These are phyloP conservation scores for Lathronympha strigana DNA, from an alignment of 2,888 invertebrate species.

Conservation along the genomic window DNA sequence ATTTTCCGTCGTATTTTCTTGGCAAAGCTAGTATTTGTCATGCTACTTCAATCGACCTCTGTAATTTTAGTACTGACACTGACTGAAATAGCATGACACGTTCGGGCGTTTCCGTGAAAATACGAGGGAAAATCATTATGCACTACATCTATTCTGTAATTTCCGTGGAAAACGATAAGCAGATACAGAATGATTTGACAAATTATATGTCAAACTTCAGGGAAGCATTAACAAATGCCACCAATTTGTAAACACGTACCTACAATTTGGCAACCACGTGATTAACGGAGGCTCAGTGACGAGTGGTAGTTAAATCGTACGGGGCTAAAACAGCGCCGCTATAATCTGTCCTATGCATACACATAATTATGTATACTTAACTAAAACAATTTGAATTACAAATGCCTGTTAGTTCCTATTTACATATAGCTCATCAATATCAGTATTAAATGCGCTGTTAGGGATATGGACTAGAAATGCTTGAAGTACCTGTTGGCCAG, in stretches of 20 bases:
- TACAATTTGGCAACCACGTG: constrained; percentile 23
- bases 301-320: constrained; percentile 16
- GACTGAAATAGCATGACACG: no score
- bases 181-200: constrained; percentile 1
- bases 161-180: no score
- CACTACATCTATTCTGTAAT: no score
- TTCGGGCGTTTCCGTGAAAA: no score
- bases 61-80: no score
- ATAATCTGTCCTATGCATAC: background rate
- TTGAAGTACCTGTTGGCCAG: no score
- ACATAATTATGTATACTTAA: background rate
- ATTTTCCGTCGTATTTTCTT: no score
- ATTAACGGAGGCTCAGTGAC: constrained; percentile 15
- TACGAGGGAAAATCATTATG: no score
- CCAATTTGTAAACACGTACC: constrained; percentile 7
- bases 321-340: background rate
- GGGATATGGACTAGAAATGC: no score
- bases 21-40: no score
- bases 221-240: constrained; percentile 16
- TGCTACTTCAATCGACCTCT: no score
- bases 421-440: background rate
- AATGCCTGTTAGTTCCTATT: constrained; percentile 1
- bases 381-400: constrained; percentile 13
- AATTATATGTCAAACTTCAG: constrained; percentile 13
- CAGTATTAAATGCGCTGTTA: no score